A percentile compares a stretch with the other conserved stretches of the same genome.
Evolutionary conservation across 2,113 vertebrate species (phyloP).

Genomic region (Rousettus leschenaultii): DNA sequence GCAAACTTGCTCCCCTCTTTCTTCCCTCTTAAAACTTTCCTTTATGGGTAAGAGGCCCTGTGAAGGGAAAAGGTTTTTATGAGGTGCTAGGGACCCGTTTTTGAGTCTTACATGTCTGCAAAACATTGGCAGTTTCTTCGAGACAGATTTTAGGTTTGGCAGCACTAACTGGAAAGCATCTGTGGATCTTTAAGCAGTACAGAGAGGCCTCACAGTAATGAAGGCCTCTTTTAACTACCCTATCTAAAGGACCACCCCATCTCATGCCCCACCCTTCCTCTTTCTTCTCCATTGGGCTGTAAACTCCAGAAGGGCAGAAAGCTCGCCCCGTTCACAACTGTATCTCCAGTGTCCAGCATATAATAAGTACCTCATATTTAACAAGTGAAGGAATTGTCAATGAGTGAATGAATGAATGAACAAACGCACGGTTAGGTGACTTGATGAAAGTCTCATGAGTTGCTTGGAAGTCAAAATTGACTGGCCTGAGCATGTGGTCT

Average conservation of each 20-base stretch:
- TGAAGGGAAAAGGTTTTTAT: slow-evolving; percentile 61
- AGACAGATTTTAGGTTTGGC: slow-evolving; percentile 59
- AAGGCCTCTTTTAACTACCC: neutral
- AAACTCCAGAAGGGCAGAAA: neutral
- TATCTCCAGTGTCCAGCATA: neutral
- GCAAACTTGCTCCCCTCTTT: neutral
- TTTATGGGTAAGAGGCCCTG: slow-evolving; percentile 46
- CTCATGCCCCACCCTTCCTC: neutral
- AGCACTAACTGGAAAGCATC: slow-evolving; percentile 36
- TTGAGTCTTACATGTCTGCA: slow-evolving; percentile 50
- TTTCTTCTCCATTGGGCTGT: neutral
- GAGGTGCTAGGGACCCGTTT: slow-evolving; percentile 74
- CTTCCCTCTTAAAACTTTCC: slow-evolving; percentile 13
- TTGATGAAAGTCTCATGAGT: neutral
- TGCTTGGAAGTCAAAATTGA: neutral
- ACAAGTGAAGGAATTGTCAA: neutral
- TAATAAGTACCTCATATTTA: neutral
- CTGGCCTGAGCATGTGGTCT: neutral
- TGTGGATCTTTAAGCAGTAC: slow-evolving; percentile 19
- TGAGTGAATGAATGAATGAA: neutral
- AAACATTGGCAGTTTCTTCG: slow-evolving; percentile 47
- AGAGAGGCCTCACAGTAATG: neutral
- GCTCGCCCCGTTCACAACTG: neutral
- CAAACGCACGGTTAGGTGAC: neutral
- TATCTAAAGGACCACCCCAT: neutral